Base-by-base conservation (phyloP, 2,113 vertebrate genomes). In the Syngnathus scovelli region DNA sequence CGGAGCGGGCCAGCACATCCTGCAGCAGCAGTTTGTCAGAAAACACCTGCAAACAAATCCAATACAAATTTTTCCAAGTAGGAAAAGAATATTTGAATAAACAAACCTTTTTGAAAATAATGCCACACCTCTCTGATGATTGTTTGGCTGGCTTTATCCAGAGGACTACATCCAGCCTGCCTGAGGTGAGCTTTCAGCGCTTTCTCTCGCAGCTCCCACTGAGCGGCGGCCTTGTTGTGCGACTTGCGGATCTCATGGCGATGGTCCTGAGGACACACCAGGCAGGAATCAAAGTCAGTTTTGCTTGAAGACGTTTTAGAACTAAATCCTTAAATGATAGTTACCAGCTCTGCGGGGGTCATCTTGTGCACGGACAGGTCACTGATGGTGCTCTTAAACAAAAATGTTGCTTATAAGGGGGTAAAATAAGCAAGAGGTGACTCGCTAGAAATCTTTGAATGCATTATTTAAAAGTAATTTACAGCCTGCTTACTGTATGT, bases 161-260 rank as follows among this genome's bases (percentile, higher is more conserved):
- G 67, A 27, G 77, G 86, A 76, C 84, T 83, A 52, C 36, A n/a
- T 39, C 86, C 74, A 0, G 71, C 52, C 0, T 87, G 92, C 77
- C 77, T 91, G 61, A 89, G 79, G 64, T 86, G 92, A 33, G 85
- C 92, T 75, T 86, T 91, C 61, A 91, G 83, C 61, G 87, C 90
- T 77, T 91, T 93, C 78, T 96, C 94, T 55, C 91, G 94, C 41
- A 98, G 87, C 63, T 98, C 96, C 92, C 93, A 91, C 67, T 93
- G 93, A 0, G 86, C 96, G 38, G 91, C 78, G 0, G 80, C 89
- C 80, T 89, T 93, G 76, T 98, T 96, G 81, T 91, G 94, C 5
- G 96, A 98, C 77, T 92, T 93, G 77, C 95, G 93, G 43, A 93
- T 91, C 85, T 98, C 95, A 85, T 91, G 96, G 10, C 96, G 92